Evolutionary conservation across 2,797 vertebrate genomes (phyloP).

Genomic region (Tragelaphus eurycerus): DNA sequence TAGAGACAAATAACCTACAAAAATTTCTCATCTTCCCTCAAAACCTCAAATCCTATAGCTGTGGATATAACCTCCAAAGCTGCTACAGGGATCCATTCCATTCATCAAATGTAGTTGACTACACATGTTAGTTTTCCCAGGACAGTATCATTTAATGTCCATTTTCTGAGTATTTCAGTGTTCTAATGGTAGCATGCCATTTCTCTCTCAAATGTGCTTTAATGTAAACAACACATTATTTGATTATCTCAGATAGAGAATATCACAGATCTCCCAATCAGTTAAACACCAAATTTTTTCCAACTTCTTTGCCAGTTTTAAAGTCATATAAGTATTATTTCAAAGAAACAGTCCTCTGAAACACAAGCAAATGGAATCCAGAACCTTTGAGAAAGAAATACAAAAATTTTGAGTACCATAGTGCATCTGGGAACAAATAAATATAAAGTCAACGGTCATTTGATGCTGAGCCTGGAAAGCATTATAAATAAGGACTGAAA

Average conservation of each 20-base stretch:
- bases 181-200: neutral
- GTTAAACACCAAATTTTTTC: neutral
- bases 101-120: neutral
- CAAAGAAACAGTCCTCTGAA: neutral
- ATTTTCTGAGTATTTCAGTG: neutral
- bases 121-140: neutral
- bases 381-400: neutral
- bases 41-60: neutral
- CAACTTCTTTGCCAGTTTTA: neutral
- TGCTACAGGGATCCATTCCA: neutral
- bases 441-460: neutral
- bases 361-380: neutral
- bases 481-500: constrained; percentile 46
- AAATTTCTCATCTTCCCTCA: neutral
- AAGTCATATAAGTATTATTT: neutral
- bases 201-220: neutral
- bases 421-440: neutral
- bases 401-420: neutral
- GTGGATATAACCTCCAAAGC: neutral
- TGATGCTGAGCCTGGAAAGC: constrained; percentile 36
- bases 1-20: neutral
- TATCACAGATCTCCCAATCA: neutral
- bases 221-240: neutral
- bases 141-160: neutral
- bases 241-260: neutral